Percentiles rank a stretch among this genome's conserved stretches.
Evolutionary conservation across 1,140 invertebrate species (phyloP).

Genomic region (Plutomurus gul): DNA sequence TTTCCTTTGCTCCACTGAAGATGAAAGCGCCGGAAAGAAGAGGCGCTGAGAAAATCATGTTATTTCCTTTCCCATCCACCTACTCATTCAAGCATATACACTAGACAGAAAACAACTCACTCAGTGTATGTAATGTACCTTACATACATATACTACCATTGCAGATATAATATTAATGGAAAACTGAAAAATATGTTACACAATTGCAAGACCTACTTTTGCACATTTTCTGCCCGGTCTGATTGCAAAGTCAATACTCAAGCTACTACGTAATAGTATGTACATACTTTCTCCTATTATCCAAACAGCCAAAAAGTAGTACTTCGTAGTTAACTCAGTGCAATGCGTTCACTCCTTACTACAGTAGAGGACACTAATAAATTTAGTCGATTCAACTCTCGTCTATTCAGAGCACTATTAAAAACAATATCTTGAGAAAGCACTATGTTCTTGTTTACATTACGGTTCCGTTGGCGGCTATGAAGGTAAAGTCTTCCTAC

Average conservation of each 20-base stretch:
- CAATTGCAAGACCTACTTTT: constrained; percentile 1
- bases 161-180: not conserved
- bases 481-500: too few relatives aligned
- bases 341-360: too few relatives aligned
- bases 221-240: not conserved
- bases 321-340: too few relatives aligned
- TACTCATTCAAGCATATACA: not conserved
- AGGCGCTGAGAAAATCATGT: constrained; percentile 3
- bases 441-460: too few relatives aligned
- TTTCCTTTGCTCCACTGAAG: not conserved
- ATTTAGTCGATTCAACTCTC: too few relatives aligned
- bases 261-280: too few relatives aligned
- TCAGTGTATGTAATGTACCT: not conserved
- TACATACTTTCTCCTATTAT: too few relatives aligned
- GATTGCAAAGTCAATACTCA: constrained; percentile 13
- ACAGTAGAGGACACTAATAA: too few relatives aligned
- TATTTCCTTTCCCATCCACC: constrained; percentile 2
- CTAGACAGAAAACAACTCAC: not conserved
- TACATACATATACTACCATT: not conserved
- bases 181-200: constrained; percentile 17
- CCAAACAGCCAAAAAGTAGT: too few relatives aligned
- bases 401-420: too few relatives aligned
- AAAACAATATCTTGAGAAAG: too few relatives aligned
- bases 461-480: too few relatives aligned
- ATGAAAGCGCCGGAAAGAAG: not conserved